Evolutionary conservation across 1,140 invertebrate species (phyloP).

Genomic region (Aphaenogaster floridana): DNA sequence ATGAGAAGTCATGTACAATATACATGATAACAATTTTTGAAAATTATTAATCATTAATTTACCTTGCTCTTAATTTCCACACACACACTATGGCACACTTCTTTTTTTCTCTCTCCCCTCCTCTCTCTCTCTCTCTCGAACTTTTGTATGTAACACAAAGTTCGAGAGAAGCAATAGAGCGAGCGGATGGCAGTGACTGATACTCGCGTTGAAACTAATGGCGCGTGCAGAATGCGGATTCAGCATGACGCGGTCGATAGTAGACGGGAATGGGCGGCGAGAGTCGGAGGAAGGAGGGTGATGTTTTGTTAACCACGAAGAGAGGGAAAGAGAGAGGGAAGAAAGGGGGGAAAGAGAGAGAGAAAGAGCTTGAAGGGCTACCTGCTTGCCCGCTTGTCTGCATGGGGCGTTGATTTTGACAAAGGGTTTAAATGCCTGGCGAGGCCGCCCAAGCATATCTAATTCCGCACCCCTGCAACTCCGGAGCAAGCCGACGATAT

Average conservation of each 20-base stretch:
- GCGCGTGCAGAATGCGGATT: conserved; percentile 62
- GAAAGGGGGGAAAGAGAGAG: neutral
- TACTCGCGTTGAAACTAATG: conserved; percentile 51
- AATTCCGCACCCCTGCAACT: conserved; percentile 69
- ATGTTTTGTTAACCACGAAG: conserved; percentile 50
- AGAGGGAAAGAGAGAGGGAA: neutral
- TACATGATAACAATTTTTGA: neutral
- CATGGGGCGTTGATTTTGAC: conserved; percentile 70
- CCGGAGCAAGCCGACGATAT: conserved; percentile 72
- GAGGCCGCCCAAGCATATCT: conserved; percentile 70
- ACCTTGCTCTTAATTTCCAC: neutral
- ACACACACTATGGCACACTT: too few species aligned
- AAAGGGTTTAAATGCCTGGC: conserved; percentile 80
- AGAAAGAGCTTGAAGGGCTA: conserved; percentile 27
- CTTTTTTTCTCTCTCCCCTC: neutral
- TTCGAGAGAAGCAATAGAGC: conserved; percentile 25
- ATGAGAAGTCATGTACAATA: neutral
- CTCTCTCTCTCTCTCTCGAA: neutral
- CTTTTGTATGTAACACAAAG: conserved; percentile 19
- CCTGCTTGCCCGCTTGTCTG: conserved; percentile 34
- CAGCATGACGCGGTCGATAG: conserved; percentile 57
- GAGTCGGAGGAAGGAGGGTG: conserved; percentile 33
- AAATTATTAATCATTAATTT: neutral
- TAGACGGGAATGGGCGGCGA: conserved; percentile 5
- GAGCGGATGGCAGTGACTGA: conserved; percentile 57